Conservation (phyloP, 2,888 invertebrate genomes). For the Cheilosia soror region DNA sequence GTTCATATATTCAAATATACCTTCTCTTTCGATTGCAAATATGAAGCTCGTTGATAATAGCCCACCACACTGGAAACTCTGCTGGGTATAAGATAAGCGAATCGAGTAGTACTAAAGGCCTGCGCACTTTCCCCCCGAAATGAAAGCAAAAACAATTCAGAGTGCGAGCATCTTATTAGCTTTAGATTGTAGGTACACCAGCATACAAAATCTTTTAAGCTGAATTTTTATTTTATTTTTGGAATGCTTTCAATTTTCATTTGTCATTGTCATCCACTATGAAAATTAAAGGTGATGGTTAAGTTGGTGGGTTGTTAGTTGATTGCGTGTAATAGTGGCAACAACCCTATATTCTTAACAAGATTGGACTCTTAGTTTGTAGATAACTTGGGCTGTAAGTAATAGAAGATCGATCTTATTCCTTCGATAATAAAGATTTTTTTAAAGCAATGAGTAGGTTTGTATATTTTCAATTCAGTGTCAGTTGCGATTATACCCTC, state of each 20-base stretch:
- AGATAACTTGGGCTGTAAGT: too few relatives aligned
- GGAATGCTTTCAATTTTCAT: background rate
- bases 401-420: too few relatives aligned
- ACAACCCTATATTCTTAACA: too few relatives aligned
- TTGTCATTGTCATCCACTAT: too few relatives aligned
- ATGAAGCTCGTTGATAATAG: constrained; percentile 34
- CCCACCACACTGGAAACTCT: constrained; percentile 13
- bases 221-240: background rate
- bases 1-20: constrained; percentile 1
- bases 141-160: background rate
- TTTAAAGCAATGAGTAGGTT: too few relatives aligned
- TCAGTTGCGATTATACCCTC: too few relatives aligned
- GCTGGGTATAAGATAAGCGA: constrained; percentile 39
- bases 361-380: too few relatives aligned
- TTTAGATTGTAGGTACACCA: background rate
- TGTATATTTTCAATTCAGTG: too few relatives aligned
- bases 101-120: constrained; percentile 23
- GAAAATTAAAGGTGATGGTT: too few relatives aligned
- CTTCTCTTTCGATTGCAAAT: constrained; percentile 25
- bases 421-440: too few relatives aligned
- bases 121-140: constrained; percentile 40
- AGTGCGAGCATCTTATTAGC: constrained; percentile 32
- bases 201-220: background rate
- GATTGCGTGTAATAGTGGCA: too few relatives aligned
- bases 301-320: too few relatives aligned